These are phyloP conservation scores for Hormiphora californensis DNA, from an alignment of 37 sponge, comb jelly and placozoan genomes.

Conservation along the genomic window DNA sequence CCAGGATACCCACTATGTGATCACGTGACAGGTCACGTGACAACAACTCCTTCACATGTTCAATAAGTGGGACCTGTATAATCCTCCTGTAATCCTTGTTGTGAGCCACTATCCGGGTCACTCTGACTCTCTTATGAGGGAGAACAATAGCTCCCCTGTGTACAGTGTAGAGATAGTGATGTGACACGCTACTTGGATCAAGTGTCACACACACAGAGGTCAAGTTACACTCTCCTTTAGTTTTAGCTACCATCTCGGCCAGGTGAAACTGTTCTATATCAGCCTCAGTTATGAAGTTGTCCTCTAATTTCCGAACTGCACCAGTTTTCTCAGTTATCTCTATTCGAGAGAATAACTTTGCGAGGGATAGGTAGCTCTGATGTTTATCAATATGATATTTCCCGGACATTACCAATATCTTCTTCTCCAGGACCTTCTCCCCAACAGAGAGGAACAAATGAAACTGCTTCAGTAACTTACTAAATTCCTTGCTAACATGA, in stretches of 20 bases:
- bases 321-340: background rate
- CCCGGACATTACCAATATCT: background rate
- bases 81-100: constrained; percentile 22
- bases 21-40: background rate
- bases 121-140: background rate
- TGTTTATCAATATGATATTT: background rate
- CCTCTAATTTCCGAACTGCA: background rate
- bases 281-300: background rate
- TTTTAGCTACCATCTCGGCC: background rate
- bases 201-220: background rate
- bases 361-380: background rate
- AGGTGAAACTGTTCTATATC: background rate
- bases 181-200: background rate
- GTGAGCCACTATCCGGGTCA: constrained; percentile 6
- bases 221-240: background rate
- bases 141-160: background rate
- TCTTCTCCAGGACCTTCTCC: background rate
- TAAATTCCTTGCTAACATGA: background rate
- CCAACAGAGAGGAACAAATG: background rate
- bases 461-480: background rate
- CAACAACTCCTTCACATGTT: background rate
- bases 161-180: constrained; percentile 5
- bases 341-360: background rate
- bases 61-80: background rate
- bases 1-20: background rate